Conservation (phyloP, 2,113 vertebrate genomes). For the Synchiropus splendidus region DNA sequence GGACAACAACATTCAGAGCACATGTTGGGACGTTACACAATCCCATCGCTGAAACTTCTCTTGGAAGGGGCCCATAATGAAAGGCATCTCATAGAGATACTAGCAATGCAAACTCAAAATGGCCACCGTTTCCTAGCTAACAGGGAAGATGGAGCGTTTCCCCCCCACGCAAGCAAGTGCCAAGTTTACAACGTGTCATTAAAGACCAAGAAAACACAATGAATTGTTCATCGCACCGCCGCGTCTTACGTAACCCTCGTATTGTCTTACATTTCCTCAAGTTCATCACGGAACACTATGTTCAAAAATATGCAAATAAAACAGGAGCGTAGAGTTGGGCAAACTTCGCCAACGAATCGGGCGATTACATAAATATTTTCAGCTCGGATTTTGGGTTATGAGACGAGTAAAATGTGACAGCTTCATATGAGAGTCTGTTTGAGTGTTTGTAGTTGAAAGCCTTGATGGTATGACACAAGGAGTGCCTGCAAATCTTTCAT, state of each 20-base stretch:
- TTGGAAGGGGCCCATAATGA: no score
- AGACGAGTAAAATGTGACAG: slow-evolving; percentile 57
- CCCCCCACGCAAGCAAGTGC: no score
- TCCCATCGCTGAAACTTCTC: no score
- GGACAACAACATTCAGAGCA: no score
- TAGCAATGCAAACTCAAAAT: slow-evolving; percentile 65
- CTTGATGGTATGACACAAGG: slow-evolving; percentile 49
- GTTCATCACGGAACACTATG: no score
- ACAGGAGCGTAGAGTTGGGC: slow-evolving; percentile 1
- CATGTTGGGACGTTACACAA: no score
- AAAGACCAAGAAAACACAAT: not conserved
- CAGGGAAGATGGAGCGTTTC: slow-evolving; percentile 42
- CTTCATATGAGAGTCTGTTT: slow-evolving; percentile 62
- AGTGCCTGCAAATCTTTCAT: slow-evolving; percentile 35
- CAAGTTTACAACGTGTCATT: slow-evolving; percentile 2
- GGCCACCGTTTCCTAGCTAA: slow-evolving; percentile 63
- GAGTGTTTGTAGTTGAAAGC: slow-evolving; percentile 56
- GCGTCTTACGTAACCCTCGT: not conserved
- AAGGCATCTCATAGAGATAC: no score
- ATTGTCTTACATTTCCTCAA: not conserved
- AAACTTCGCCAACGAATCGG: slow-evolving; percentile 11
- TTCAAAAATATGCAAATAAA: slow-evolving; percentile 22
- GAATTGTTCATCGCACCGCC: no score
- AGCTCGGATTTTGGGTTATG: slow-evolving; percentile 27
- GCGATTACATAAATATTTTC: slow-evolving; percentile 41